Conservation (phyloP, 2,888 invertebrate genomes). For the Chloroclystis v-ata region DNA sequence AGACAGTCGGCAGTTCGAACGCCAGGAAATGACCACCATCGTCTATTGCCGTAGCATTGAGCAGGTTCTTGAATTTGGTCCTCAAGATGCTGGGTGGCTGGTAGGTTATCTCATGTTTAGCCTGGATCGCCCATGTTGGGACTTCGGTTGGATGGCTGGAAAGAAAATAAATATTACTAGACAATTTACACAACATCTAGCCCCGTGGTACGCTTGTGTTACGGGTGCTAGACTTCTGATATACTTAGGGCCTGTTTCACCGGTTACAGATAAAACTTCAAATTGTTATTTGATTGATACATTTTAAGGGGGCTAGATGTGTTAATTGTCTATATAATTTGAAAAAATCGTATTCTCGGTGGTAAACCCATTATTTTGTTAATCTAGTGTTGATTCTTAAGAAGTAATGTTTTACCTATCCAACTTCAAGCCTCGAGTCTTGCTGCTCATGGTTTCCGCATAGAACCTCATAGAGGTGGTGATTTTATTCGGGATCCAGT, state of each 20-base stretch:
- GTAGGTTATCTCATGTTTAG: slow-evolving; percentile 82
- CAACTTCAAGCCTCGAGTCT: slow-evolving; percentile 36
- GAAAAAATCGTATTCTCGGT: background rate
- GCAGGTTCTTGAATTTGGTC: slow-evolving; percentile 79
- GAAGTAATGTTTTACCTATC: slow-evolving; percentile 48
- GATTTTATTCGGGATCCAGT: slow-evolving; percentile 87
- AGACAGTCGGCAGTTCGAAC: slow-evolving; percentile 83
- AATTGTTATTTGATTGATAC: background rate
- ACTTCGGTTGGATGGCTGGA: slow-evolving; percentile 48
- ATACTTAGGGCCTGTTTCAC: too few relatives aligned
- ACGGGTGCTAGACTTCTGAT: too few relatives aligned
- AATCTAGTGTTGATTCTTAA: too few relatives aligned
- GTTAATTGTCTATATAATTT: too few relatives aligned
- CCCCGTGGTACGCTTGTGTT: too few relatives aligned
- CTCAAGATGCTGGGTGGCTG: slow-evolving; percentile 77
- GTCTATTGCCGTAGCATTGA: slow-evolving; percentile 79
- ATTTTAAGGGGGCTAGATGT: background rate
- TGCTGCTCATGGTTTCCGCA: slow-evolving; percentile 77
- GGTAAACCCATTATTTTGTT: too few relatives aligned
- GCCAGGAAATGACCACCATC: slow-evolving; percentile 93
- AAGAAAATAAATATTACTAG: background rate
- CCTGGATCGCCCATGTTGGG: slow-evolving; percentile 83
- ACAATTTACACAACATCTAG: too few relatives aligned
- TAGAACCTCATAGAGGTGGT: slow-evolving; percentile 87
- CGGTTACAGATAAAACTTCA: too few relatives aligned